Evolutionary conservation across 2,797 vertebrate genomes (phyloP).

Genomic region (Oreochromis mossambicus): DNA sequence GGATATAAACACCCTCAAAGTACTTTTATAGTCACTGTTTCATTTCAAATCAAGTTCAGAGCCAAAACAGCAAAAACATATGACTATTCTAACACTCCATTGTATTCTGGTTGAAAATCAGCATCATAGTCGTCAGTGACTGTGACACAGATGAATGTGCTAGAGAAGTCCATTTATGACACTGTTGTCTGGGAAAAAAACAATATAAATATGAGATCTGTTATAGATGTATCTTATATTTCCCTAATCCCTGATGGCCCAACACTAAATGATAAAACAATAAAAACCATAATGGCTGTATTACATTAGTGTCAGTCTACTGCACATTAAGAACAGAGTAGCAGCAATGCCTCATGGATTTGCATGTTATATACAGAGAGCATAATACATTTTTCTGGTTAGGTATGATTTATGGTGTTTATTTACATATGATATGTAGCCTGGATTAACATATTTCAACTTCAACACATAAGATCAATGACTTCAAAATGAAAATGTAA

Average conservation of each 20-base stretch:
- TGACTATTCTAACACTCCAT: neutral
- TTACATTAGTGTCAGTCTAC: conserved; percentile 42
- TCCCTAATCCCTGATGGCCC: conserved; percentile 4
- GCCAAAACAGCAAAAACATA: neutral
- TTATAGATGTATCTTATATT: conserved; percentile 14
- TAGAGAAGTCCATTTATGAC: conserved; percentile 5
- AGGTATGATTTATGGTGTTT: conserved; percentile 52
- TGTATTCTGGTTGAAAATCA: neutral
- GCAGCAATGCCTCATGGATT: conserved; percentile 25
- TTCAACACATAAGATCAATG: conserved; percentile 34
- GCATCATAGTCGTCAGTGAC: neutral
- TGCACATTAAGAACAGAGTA: conserved; percentile 27
- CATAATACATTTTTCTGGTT: conserved; percentile 65
- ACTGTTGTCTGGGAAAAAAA: neutral
- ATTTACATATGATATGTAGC: conserved; percentile 55
- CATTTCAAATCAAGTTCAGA: neutral
- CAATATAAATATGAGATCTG: neutral
- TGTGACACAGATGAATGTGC: neutral
- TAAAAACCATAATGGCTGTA: conserved; percentile 22
- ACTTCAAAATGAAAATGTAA: conserved; percentile 52
- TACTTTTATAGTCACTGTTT: neutral
- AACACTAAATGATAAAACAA: conserved; percentile 20
- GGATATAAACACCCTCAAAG: neutral
- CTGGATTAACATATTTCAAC: conserved; percentile 21
- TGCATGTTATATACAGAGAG: conserved; percentile 49